A percentile compares a stretch with the other conserved stretches of the same genome.
These are phyloP conservation scores for Drosophila cardini DNA, from an alignment of 1,140 invertebrate species.

Conservation along the genomic window DNA sequence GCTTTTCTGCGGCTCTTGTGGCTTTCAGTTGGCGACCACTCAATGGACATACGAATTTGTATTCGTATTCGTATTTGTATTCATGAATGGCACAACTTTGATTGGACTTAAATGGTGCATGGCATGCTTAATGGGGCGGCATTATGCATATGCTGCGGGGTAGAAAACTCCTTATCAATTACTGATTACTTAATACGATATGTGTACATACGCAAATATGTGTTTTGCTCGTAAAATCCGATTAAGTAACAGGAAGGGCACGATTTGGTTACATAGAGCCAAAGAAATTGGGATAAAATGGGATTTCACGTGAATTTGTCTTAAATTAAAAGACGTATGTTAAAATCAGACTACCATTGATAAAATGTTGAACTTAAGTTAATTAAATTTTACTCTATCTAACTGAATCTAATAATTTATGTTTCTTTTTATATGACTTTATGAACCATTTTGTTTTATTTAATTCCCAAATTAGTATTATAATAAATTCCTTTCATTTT, in stretches of 20 bases:
- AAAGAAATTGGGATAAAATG: no score
- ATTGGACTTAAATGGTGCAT: slow-evolving; percentile 74
- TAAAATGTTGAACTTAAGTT: no score
- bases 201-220: background rate
- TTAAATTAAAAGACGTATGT: no score
- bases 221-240: background rate
- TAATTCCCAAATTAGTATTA: no score
- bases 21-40: slow-evolving; percentile 66
- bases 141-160: slow-evolving; percentile 10
- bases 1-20: slow-evolving; percentile 70
- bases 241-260: background rate
- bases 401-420: no score
- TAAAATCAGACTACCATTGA: no score
- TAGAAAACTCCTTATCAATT: slow-evolving; percentile 4
- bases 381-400: no score
- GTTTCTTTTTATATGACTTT: background rate
- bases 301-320: no score
- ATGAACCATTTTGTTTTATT: background rate
- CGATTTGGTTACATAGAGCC: no score
- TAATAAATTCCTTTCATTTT: background rate
- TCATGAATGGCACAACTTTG: slow-evolving; percentile 56
- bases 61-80: background rate
- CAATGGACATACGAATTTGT: slow-evolving; percentile 49
- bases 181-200: slow-evolving; percentile 2
- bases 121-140: slow-evolving; percentile 53